Evolutionary conservation across 2,888 invertebrate species (phyloP), one percentile per base, ranked within the genome.

Genomic region (Plagodis pulveraria): DNA sequence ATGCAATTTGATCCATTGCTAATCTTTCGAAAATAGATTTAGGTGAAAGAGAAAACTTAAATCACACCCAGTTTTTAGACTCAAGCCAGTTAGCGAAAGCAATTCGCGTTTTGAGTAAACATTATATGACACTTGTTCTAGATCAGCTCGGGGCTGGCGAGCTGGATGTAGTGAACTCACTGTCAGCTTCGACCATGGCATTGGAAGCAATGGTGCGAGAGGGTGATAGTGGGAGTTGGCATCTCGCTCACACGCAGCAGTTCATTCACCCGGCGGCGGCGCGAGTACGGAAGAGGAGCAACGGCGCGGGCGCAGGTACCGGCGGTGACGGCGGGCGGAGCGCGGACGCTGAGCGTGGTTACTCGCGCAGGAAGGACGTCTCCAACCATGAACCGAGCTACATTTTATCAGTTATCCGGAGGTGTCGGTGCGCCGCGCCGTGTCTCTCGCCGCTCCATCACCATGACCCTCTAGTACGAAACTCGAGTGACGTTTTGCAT

Each of bases 381-480:
- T 87, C 84, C 86, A 86, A 87, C 87, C 87, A 87, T 91, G 91
- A 89, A 87, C 87, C 83, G 81, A 84, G 86, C 81, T 81, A 83
- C 81, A 84, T 78, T 87, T 87, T 91, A 91, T 91, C 91, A 92
- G 91, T 91, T 88, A 89, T 82, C 86, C 86, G 86, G 85, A 86
- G 88, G 83, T 84, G 83, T 84, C 86, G 88, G 85, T 81, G 80
- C 86, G 86, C 83, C 82, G 82, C 83, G 84, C 86, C 83, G 86
- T 78, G 83, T 84, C 82, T 78, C 75, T 72, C 76, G 69, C 68
- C 82, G 81, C 84, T 80, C 81, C 72, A 81, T 70, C 71, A 82
- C 69, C 72, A 86, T 87, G 87, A 80, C 80, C 79, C 83, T 83
- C 73, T 87, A 84, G 78, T 80, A 76, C 76, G 75, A 82, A 79